Evolutionary conservation across 2,888 invertebrate genomes (phyloP).

Genomic region (Cataglyphis cursor): DNA sequence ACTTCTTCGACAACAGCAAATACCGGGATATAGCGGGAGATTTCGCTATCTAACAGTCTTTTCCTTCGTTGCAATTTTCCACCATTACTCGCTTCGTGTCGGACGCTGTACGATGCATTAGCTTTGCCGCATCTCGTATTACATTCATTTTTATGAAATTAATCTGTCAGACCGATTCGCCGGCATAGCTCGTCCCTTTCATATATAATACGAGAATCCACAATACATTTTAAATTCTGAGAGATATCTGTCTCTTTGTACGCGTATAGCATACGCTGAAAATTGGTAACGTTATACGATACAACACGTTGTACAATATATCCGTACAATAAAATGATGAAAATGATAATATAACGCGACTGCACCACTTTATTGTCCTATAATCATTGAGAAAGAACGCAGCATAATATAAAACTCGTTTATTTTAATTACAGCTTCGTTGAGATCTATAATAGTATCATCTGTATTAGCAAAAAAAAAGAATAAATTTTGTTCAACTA

Average conservation of each 20-base stretch:
- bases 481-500: neutral
- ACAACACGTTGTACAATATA: neutral
- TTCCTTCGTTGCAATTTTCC: slow-evolving; percentile 46
- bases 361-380: neutral
- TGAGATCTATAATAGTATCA: neutral
- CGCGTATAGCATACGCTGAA: slow-evolving; percentile 8
- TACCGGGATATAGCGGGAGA: slow-evolving; percentile 35
- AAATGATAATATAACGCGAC: slow-evolving; percentile 24
- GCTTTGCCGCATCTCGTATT: slow-evolving; percentile 24
- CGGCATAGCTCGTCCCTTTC: slow-evolving; percentile 28
- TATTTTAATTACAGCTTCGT: neutral
- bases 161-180: slow-evolving; percentile 44
- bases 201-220: slow-evolving; percentile 36
- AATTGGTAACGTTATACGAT: slow-evolving; percentile 45
- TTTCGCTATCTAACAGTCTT: slow-evolving; percentile 42
- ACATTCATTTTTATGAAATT: slow-evolving; percentile 58
- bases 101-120: neutral
- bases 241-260: slow-evolving; percentile 7
- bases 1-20: slow-evolving; percentile 46
- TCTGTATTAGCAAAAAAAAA: neutral
- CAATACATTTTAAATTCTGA: slow-evolving; percentile 26
- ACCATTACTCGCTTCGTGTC: neutral
- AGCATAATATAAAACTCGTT: neutral
- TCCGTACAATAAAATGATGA: slow-evolving; percentile 12
- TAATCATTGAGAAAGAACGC: neutral